Evolutionary conservation across 1,140 invertebrate genomes (phyloP), one percentile per base, ranked within the genome.

Genomic region (Globodera ellingtonae): DNA sequence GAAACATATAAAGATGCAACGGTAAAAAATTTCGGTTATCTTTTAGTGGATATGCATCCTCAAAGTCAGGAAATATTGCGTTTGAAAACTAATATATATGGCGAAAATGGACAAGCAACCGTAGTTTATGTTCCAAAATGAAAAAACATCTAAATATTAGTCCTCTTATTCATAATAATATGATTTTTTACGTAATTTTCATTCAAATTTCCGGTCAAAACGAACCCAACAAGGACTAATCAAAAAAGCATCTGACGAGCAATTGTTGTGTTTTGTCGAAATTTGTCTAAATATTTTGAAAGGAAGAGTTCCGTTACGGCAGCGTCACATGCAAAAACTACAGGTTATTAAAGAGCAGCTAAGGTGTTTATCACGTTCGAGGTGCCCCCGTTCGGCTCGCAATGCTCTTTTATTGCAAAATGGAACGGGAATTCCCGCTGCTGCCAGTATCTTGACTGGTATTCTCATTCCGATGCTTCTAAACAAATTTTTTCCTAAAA

Each of bases 191-290:
- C n/a, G 47, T 18, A 13, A 24, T 47, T 44, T 79, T 59, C 18
- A 21, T 44, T 1, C 46, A 6, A 24, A 50, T 59, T 44, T 52
- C n/a, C 76, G 62, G 13, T 15, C 52, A 3, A 21, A 7, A 18
- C 47, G 50, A 70, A n/a, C 35, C 47, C 46, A 35, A 8, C 24
- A n/a, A 13, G 8, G 24, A n/a, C 15, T 46, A 18, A 9, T 78
- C 0, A 7, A 52, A 9, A 24, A 46, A 3, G 76, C 76, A 47
- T 21, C 24, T 8, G 79, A 62, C 6, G 78, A 48, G n/a, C 52
- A 81, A 69, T 46, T 81, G n/a, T 35, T 81, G 9, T n/a, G n/a
- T n/a, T n/a, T 69, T 47, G 76, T 78, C n/a, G 76, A 78, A 52
- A 44, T 44, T n/a, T 70, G 81, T 52, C 6, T 84, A 13, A 81